Base-by-base conservation (phyloP, 1,140 invertebrate genomes). In the Papilio glaucus region DNA sequence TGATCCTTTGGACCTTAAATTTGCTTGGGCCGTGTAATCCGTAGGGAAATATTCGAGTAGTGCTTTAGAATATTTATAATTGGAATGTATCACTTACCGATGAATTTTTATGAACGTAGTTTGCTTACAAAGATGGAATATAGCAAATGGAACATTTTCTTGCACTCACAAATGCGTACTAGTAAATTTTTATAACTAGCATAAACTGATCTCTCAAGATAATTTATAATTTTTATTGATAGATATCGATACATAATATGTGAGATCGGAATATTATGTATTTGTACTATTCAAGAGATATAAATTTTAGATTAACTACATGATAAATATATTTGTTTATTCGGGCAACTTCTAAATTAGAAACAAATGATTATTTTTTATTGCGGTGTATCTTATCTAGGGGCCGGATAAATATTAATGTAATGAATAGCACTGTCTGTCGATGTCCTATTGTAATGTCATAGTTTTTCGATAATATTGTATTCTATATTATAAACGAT, bases 181-280 rank as follows among this genome's bases (percentile, higher is more conserved):
- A 91, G 90, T 92, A 92, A 87, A 92, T 92, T 90, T 89, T 92
- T 92, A 92, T 91, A 89, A 85, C 85, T 92, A 91, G 88, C 85
- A 83, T 91, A 87, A 89, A 91, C 89, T 93, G 91, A 91, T 93
- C 91, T 91, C 91, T 91, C 89, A 89, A 84, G 84, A 90, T 91
- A 90, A 90, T 91, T 89, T 91, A 82, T 91, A 90, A 90, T 91
- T 83, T 88, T 87, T 85, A 89, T 89, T 85, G 75, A 87, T 92
- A 88, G 90, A n/a, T n/a, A n/a, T n/a, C n/a, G n/a, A n/a, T n/a
- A n/a, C n/a, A n/a, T n/a, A n/a, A n/a, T n/a, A n/a, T n/a, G n/a
- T n/a, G n/a, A n/a, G n/a, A 85, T 90, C 89, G 88, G 84, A 87
- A 86, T 90, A 91, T 88, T 87, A 86, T 89, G 86, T 90, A 88